These are phyloP conservation scores for Anthoscopus minutus DNA, from an alignment of 2,113 vertebrate genomes.

Conservation along the genomic window DNA sequence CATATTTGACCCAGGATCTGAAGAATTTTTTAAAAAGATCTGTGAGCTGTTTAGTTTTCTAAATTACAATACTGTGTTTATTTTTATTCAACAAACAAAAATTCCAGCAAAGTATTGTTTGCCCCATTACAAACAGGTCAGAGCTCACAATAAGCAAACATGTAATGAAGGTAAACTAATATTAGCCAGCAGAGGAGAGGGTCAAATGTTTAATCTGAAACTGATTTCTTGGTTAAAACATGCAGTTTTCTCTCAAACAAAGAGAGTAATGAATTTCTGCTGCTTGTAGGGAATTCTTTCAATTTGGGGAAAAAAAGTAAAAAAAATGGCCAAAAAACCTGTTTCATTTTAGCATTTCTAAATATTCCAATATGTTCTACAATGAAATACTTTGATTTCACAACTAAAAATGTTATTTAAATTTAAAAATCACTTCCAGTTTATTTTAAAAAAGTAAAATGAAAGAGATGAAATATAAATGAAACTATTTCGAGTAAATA, in stretches of 20 bases:
- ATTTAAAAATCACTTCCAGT: background rate
- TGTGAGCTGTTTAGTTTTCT: background rate
- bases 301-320: background rate
- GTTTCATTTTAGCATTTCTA: background rate
- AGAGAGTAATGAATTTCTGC: background rate
- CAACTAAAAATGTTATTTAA: background rate
- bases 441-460: background rate
- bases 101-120: background rate
- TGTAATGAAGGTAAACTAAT: background rate
- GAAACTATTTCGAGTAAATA: background rate
- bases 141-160: background rate
- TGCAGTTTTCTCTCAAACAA: background rate
- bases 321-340: background rate
- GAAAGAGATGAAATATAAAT: background rate
- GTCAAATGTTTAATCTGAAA: background rate
- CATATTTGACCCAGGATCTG: background rate
- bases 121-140: background rate
- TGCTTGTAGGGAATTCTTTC: background rate
- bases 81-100: slow-evolving; percentile 18
- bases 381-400: background rate
- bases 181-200: background rate
- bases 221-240: background rate
- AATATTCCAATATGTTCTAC: background rate
- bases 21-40: background rate
- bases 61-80: background rate